phyloP scores from a whole-genome alignment of 2,113 vertebrate species.

The Pan troglodytes region DNA sequence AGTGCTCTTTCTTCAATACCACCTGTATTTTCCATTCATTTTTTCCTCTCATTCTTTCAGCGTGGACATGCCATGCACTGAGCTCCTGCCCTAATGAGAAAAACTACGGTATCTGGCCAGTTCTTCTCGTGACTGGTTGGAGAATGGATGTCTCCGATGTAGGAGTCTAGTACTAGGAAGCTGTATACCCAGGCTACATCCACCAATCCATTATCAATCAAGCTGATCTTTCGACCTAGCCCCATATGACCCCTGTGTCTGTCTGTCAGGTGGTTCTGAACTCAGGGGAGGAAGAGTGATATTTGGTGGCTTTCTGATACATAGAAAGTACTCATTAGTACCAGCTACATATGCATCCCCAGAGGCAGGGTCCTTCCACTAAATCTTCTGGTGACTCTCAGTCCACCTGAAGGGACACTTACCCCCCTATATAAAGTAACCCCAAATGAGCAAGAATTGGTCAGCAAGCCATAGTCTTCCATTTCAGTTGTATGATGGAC shows the following conservation, averaged over 20 bases:
- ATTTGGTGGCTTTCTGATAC: neutral
- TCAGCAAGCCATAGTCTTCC: neutral
- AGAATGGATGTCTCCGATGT: rapidly evolving
- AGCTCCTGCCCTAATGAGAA: neutral
- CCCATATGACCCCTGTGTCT: too few relatives aligned
- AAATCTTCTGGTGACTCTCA: neutral
- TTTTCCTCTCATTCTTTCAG: too few relatives aligned
- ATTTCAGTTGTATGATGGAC: rapidly evolving
- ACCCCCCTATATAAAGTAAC: neutral
- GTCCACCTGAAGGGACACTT: neutral
- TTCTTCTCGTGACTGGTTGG: rapidly evolving
- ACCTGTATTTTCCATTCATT: too few relatives aligned
- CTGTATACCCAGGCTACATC: neutral
- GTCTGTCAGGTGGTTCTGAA: neutral
- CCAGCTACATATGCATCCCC: neutral
- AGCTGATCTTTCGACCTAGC: neutral
- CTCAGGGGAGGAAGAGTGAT: neutral
- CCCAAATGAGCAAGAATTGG: neutral
- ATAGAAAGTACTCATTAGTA: neutral
- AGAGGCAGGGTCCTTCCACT: too few relatives aligned
- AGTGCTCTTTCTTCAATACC: too few relatives aligned
- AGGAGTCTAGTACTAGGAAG: too few relatives aligned
- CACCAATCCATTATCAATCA: neutral
- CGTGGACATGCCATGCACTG: neutral
- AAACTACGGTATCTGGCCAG: neutral